Evolutionary conservation across 2,888 invertebrate species (phyloP).

Genomic region (Lasioglossum oenotherae): DNA sequence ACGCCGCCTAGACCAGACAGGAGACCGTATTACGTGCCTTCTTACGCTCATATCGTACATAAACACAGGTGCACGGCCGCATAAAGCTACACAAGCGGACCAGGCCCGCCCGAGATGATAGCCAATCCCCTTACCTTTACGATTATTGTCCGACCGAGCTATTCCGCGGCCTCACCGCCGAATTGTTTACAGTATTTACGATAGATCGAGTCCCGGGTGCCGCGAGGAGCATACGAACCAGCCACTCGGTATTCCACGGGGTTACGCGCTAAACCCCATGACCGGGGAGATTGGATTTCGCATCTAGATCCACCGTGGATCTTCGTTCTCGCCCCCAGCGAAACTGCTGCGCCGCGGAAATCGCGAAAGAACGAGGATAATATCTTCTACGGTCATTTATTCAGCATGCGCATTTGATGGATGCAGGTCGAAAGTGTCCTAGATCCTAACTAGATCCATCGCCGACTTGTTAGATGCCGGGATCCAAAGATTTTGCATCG

Average conservation of each 20-base stretch:
- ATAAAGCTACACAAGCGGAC: constrained; percentile 18
- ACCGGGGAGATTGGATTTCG: constrained; percentile 35
- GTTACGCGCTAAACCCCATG: constrained; percentile 12
- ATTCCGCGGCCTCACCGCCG: constrained; percentile 67
- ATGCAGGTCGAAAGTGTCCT: background rate
- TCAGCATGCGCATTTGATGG: background rate
- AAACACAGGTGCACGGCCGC: constrained; percentile 29
- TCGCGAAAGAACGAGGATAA: background rate
- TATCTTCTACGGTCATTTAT: background rate
- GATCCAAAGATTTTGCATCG: background rate
- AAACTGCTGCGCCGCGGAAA: background rate
- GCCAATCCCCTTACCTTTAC: constrained; percentile 79
- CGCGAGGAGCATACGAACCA: constrained; percentile 40
- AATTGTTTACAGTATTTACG: constrained; percentile 79
- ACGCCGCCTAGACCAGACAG: constrained; percentile 32
- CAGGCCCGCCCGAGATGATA: constrained; percentile 69
- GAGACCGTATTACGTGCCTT: constrained; percentile 47
- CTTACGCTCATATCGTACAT: constrained; percentile 47
- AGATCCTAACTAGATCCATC: background rate
- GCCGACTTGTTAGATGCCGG: background rate
- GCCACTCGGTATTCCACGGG: constrained; percentile 37
- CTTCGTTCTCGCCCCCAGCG: background rate
- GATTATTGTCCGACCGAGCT: constrained; percentile 75
- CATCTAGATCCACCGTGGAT: background rate
- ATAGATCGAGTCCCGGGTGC: constrained; percentile 75